A percentile compares a stretch with the other conserved stretches of the same genome.
Conservation (phyloP, 2,797 vertebrate genomes). For the Selene dorsalis region DNA sequence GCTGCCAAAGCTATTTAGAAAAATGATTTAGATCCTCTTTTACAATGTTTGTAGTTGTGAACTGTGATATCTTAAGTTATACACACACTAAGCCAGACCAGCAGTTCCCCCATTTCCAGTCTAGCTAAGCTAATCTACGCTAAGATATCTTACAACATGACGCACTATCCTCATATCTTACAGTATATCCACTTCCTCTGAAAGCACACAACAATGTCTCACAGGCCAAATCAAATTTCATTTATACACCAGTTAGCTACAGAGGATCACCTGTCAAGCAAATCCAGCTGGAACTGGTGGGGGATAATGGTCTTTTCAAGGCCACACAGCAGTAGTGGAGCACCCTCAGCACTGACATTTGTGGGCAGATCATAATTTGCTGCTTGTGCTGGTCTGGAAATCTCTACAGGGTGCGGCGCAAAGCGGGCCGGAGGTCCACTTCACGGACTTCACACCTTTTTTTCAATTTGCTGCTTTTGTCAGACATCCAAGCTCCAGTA, state of each 20-base stretch:
- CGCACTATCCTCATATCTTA: neutral
- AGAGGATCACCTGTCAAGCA: conserved; percentile 7
- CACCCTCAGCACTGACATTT: conserved; percentile 24
- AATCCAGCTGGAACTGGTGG: conserved; percentile 7
- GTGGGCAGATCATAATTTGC: conserved; percentile 5
- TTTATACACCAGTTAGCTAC: neutral
- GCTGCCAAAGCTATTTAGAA: neutral
- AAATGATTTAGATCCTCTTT: neutral
- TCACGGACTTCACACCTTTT: conserved; percentile 6
- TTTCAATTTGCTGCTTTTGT: conserved; percentile 35
- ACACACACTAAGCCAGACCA: neutral
- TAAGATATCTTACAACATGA: neutral
- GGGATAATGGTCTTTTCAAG: conserved; percentile 43
- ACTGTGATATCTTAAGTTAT: neutral
- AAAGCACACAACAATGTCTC: neutral
- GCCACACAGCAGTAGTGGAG: conserved; percentile 27
- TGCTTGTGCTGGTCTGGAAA: conserved; percentile 11
- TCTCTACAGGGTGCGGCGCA: conserved; percentile 16
- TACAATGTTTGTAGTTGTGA: neutral
- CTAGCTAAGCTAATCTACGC: neutral
- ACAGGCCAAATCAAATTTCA: neutral
- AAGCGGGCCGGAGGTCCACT: conserved; percentile 10
- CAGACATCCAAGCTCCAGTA: neutral
- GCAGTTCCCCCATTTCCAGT: neutral
- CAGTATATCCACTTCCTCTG: neutral